Conservation (phyloP, 2,797 vertebrate genomes). For the Naso thynnoides region DNA sequence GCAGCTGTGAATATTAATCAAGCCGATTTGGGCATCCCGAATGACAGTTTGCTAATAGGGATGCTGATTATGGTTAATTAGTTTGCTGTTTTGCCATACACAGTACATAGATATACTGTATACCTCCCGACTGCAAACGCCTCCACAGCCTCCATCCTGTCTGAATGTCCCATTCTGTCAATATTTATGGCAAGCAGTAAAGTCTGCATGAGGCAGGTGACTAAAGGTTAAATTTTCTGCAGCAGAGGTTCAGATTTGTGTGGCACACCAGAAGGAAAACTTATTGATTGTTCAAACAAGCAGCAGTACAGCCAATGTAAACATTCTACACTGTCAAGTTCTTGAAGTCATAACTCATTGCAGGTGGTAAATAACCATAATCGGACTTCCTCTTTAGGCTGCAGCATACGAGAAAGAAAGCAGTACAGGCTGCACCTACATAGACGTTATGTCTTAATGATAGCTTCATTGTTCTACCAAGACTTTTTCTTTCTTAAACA, state of each 20-base stretch:
- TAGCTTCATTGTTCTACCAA: background rate
- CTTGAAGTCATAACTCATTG: constrained; percentile 52
- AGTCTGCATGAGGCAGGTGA: constrained; percentile 33
- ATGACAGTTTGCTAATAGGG: constrained; percentile 28
- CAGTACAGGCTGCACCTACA: constrained; percentile 26
- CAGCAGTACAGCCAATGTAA: constrained; percentile 48
- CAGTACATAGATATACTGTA: background rate
- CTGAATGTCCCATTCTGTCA: constrained; percentile 25
- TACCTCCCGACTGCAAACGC: background rate
- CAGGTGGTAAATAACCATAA: constrained; percentile 66
- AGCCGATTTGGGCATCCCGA: constrained; percentile 26
- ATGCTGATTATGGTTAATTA: constrained; percentile 27
- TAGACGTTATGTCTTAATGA: constrained; percentile 4
- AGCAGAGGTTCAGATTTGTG: constrained; percentile 28
- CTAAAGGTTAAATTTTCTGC: constrained; percentile 46
- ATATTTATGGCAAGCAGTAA: constrained; percentile 48
- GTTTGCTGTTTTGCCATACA: constrained; percentile 13
- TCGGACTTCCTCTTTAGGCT: constrained; percentile 62
- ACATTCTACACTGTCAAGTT: constrained; percentile 49
- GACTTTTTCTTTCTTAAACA: constrained; percentile 6
- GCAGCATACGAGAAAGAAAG: constrained; percentile 29
- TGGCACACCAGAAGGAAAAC: background rate
- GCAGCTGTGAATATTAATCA: constrained; percentile 63
- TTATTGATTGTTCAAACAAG: constrained; percentile 47
- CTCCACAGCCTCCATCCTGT: constrained; percentile 4